phyloP scores from a whole-genome alignment of 2,113 vertebrate genomes.

The Myrmecobius fasciatus region DNA sequence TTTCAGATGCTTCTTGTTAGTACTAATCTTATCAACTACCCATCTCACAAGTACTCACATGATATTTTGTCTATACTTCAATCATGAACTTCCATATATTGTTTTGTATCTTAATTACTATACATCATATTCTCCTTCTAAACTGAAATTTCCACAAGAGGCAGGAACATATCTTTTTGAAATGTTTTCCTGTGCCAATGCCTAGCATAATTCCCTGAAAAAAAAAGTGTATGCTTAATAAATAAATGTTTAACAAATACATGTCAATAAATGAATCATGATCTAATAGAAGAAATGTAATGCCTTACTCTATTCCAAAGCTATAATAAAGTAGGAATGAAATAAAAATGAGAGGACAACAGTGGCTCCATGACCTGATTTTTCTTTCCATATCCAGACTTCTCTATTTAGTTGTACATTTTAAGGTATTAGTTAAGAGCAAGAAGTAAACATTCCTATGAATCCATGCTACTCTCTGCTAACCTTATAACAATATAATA shows the following conservation, averaged over 20 bases:
- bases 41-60: not conserved
- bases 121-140: not conserved
- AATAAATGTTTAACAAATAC: not conserved
- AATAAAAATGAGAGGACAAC: constrained; percentile 30
- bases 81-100: not conserved
- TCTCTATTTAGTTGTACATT: not conserved
- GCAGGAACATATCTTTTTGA: not conserved
- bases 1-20: not conserved
- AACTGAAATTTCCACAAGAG: not conserved
- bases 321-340: constrained; percentile 6
- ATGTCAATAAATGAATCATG: constrained; percentile 1
- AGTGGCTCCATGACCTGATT: not conserved
- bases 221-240: not conserved
- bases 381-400: not conserved
- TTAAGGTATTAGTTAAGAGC: not conserved
- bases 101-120: not conserved
- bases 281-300: constrained; percentile 43
- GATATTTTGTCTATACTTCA: not conserved
- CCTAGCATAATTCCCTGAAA: not conserved
- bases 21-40: not conserved
- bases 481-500: not conserved
- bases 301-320: not conserved
- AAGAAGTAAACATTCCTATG: not conserved
- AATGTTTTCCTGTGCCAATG: not conserved
- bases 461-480: not conserved